phyloP scores from a whole-genome alignment of 2,113 vertebrate species.

The Ifrita kowaldi region DNA sequence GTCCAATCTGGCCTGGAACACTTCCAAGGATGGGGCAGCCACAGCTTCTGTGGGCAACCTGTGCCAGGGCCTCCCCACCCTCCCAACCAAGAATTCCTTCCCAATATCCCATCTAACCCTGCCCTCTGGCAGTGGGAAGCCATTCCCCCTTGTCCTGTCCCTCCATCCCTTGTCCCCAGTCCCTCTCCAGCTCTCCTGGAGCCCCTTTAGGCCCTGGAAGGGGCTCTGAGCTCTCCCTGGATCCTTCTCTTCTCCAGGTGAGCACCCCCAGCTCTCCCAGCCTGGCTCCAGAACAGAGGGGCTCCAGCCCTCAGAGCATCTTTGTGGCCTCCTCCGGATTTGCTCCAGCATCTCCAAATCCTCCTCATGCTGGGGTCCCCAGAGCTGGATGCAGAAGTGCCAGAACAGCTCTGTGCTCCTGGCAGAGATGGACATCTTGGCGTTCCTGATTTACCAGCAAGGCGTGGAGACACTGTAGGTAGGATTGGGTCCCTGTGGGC shows the following conservation, averaged over 20 bases:
- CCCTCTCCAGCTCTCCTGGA: not conserved
- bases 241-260: not conserved
- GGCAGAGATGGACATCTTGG: not conserved
- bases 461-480: not conserved
- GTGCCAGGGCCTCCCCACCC: fast-evolving
- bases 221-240: not conserved
- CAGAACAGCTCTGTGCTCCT: not conserved
- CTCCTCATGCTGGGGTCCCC: not conserved
- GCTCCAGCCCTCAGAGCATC: not conserved
- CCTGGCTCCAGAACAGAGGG: not conserved
- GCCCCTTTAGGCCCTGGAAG: fast-evolving
- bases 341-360: not conserved
- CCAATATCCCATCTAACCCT: not conserved
- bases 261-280: not conserved
- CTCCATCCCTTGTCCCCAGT: not conserved
- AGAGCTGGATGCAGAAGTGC: not conserved
- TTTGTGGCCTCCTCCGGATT: not conserved
- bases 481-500: not conserved
- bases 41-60: not conserved
- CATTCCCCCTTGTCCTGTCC: not conserved
- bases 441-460: not conserved
- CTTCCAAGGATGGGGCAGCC: not conserved
- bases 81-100: fast-evolving
- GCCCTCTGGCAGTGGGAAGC: not conserved
- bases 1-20: fast-evolving